Percentiles rank a stretch among this genome's conserved stretches.
Evolutionary conservation across 2,888 invertebrate genomes (phyloP).

Genomic region (Andricus curvator): DNA sequence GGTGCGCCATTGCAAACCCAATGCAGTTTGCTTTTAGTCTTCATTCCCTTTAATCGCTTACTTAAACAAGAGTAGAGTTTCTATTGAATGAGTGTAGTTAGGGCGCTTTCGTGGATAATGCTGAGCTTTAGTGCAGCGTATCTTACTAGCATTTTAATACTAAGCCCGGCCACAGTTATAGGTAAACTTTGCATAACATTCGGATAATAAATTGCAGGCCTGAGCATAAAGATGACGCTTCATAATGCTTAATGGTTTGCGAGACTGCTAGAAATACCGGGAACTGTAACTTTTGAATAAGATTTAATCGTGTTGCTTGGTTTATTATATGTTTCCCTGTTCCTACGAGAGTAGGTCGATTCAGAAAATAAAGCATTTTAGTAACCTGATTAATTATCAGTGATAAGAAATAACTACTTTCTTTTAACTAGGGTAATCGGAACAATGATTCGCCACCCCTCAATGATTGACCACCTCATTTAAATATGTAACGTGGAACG

Average conservation of each 20-base stretch:
- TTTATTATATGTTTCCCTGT: not conserved
- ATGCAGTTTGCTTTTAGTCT: conserved; percentile 28
- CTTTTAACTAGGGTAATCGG: too few relatives aligned
- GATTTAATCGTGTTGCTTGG: not conserved
- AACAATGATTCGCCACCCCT: too few relatives aligned
- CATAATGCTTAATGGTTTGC: not conserved
- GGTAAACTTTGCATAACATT: conserved; percentile 10
- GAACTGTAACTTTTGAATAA: not conserved
- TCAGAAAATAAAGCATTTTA: not conserved
- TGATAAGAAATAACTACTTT: too few relatives aligned
- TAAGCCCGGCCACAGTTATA: not conserved
- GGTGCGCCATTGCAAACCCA: conserved; percentile 24
- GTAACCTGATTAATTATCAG: not conserved
- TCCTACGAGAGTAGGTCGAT: not conserved
- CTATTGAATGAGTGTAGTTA: conserved; percentile 18
- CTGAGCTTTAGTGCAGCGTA: not conserved
- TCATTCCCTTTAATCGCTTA: conserved; percentile 24
- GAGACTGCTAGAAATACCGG: not conserved
- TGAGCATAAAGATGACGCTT: conserved; percentile 17
- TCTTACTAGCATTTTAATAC: conserved; percentile 34
- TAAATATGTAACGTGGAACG: too few relatives aligned
- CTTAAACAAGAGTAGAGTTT: conserved; percentile 32
- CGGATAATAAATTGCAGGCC: not conserved
- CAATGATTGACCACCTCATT: too few relatives aligned
- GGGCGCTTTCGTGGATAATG: conserved; percentile 11